Evolutionary conservation across 2,113 vertebrate genomes (phyloP).

Genomic region (Scartelaos histophorus): DNA sequence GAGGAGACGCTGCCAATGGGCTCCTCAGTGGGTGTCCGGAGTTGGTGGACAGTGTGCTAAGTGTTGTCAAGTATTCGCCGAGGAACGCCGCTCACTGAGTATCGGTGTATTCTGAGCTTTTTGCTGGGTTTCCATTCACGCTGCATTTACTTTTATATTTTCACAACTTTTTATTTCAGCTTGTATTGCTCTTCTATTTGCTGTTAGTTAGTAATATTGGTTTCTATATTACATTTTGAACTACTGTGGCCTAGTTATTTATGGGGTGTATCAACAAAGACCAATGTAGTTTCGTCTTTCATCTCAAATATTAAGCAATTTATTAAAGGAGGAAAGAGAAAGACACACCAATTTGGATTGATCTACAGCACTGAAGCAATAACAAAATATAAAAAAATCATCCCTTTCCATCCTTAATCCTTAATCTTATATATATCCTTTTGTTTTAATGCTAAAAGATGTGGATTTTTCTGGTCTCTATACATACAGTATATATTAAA

Average conservation of each 20-base stretch:
- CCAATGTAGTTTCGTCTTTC: too few species aligned
- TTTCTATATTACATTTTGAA: not conserved
- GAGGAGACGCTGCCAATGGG: slow-evolving; percentile 27
- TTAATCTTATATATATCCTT: too few species aligned
- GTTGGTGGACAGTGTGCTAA: slow-evolving; percentile 18
- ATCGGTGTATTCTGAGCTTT: not conserved
- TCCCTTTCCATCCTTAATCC: too few species aligned
- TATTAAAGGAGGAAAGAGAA: not conserved
- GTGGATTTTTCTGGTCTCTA: too few species aligned
- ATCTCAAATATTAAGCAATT: not conserved
- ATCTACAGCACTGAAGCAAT: not conserved
- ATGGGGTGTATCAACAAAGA: not conserved
- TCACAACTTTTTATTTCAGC: too few species aligned
- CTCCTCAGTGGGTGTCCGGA: slow-evolving; percentile 45
- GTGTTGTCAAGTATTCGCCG: slow-evolving; percentile 5
- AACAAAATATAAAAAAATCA: not conserved
- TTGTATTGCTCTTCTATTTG: not conserved
- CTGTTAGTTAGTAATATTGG: not conserved
- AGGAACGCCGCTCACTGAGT: slow-evolving; percentile 4
- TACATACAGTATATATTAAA: too few species aligned
- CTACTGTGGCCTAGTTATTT: not conserved
- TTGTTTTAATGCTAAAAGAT: too few species aligned
- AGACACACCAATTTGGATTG: not conserved
- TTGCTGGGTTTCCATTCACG: not conserved
- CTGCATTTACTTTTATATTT: not conserved